Percentiles rank a stretch among this genome's conserved stretches.
Conservation (phyloP, 2,888 invertebrate species). For the Perdita meconis region DNA sequence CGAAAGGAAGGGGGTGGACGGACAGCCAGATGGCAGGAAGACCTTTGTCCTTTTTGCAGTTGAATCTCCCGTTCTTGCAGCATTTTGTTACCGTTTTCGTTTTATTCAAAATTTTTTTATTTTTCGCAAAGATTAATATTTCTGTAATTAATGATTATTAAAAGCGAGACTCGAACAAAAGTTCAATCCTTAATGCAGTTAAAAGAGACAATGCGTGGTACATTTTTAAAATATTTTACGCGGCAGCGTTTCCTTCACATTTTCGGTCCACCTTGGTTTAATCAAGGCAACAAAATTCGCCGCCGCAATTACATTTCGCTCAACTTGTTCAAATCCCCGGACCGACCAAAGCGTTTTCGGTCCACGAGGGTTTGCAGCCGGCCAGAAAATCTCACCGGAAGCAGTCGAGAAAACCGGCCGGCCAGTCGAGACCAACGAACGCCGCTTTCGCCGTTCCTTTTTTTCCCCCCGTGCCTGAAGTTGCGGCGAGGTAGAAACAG, state of each 20-base stretch:
- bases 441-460: slow-evolving; percentile 30
- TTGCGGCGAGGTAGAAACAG: slow-evolving; percentile 40
- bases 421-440: slow-evolving; percentile 38
- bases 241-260: no score
- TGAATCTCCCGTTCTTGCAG: no score
- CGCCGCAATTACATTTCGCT: background rate
- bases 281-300: no score
- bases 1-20: background rate
- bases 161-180: no score
- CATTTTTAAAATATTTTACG: no score
- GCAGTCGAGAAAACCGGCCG: slow-evolving; percentile 25
- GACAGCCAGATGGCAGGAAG: slow-evolving; percentile 21
- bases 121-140: no score
- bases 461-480: slow-evolving; percentile 23
- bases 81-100: no score
- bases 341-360: slow-evolving; percentile 2
- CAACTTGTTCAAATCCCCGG: background rate
- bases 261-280: no score
- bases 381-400: slow-evolving; percentile 46
- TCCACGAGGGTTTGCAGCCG: background rate
- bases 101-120: no score
- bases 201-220: no score
- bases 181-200: no score
- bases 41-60: slow-evolving; percentile 13
- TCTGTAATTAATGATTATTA: no score